Evolutionary conservation across 2,113 vertebrate genomes (phyloP), one percentile per base, ranked within the genome.

Genomic region (Narcine bancroftii): DNA sequence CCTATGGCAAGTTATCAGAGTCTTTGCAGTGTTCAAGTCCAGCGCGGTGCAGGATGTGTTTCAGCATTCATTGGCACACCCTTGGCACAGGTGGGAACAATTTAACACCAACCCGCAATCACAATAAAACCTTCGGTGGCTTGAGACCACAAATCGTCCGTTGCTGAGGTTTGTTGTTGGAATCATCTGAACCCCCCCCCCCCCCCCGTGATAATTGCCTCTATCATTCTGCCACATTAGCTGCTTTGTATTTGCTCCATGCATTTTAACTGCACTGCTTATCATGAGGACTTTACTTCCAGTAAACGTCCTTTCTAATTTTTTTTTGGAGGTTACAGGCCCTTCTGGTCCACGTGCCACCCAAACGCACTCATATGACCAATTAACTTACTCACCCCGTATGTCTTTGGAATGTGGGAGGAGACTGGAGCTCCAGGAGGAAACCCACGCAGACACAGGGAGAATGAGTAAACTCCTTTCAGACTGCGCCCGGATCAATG

Each of bases 161-260:
- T 87, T 53, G 63, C 50, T 63, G 83, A 87, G 83, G n/a, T 56
- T n/a, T 85, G 33, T 3, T 87, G 50, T 87, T 87, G 56, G n/a
- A 87, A 63, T 60, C 83, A 87, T 29, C 15, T 1, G 19, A 60
- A 53, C 56, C 63, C 56, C n/a, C 17, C 60, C 56, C n/a, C n/a
- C 19, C 83, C 45, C 83, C 83, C 83, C 19, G 83, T 21, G 56
- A 33, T 63, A 33, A 60, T 87, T 19, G 60, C 36, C 21, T 11
- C 76, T 26, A 24, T 26, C 26, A 79, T 0, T 1, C 53, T 36
- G 50, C n/a, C 47, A 87, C 50, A 53, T 56, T 36, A 11, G 26
- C 29, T 29, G 77, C 53, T 47, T 50, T 50, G 15, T 87, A 24
- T 56, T 87, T 60, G 21, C 21, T 19, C 39, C 19, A 36, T 60